Evolutionary conservation across 2,888 invertebrate genomes (phyloP).

Genomic region (Adela reaumurella): DNA sequence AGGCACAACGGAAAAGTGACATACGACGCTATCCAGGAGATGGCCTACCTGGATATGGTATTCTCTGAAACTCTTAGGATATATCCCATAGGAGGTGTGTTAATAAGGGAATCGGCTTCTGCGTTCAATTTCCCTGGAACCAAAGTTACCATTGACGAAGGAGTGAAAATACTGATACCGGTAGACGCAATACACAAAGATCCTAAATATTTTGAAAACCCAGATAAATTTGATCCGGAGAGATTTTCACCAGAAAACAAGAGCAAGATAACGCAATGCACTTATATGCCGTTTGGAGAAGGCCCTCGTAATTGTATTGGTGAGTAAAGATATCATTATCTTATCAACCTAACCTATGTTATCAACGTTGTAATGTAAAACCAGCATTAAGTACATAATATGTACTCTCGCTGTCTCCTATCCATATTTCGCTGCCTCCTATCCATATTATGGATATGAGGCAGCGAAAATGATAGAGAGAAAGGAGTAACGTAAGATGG

Average conservation of each 20-base stretch:
- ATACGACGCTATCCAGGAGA: slow-evolving; percentile 18
- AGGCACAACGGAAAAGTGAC: slow-evolving; percentile 17
- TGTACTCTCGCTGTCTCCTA: too few species aligned
- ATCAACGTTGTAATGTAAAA: too few species aligned
- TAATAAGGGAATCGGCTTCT: slow-evolving; percentile 19
- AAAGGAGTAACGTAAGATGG: too few species aligned
- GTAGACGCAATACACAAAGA: slow-evolving; percentile 17
- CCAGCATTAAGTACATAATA: too few species aligned
- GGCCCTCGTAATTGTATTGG: slow-evolving; percentile 6
- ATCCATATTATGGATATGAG: too few species aligned
- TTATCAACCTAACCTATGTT: background rate
- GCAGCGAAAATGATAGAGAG: too few species aligned
- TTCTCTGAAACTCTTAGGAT: slow-evolving; percentile 26
- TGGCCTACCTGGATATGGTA: slow-evolving; percentile 21
- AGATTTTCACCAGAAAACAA: slow-evolving; percentile 27
- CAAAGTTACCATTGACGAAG: slow-evolving; percentile 18
- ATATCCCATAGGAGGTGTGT: slow-evolving; percentile 23
- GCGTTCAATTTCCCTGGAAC: slow-evolving; percentile 18
- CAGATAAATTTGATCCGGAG: slow-evolving; percentile 28
- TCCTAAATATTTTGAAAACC: slow-evolving; percentile 17
- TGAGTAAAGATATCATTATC: background rate
- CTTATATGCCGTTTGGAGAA: slow-evolving; percentile 19
- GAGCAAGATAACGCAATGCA: slow-evolving; percentile 22
- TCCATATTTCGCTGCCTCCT: too few species aligned
- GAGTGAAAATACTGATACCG: slow-evolving; percentile 14